Base-by-base conservation (phyloP, 1,140 invertebrate species). In the Meteorus sp. region DNA sequence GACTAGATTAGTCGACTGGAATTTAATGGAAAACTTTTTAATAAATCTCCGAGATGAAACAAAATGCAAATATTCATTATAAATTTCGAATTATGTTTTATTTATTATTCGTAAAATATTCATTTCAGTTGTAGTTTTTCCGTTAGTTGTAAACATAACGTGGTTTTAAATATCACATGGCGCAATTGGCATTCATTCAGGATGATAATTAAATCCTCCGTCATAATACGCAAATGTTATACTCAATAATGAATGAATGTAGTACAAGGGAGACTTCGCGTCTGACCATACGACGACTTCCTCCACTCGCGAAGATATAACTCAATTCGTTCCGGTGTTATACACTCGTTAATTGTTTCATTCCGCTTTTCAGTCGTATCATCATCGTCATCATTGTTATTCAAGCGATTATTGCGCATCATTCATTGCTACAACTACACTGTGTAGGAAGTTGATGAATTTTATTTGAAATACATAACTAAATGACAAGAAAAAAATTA, bases 281-380 rank as follows among this genome's bases (percentile, higher is more conserved):
- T 1, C 65, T 60, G 62, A 62, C 58, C 35, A 35, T n/a, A 60
- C 55, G 43, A 5, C 41, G 50, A 61, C 20, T 55, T 44, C 52
- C 43, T 33, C 54, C 33, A 47, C 54, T 56, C n/a, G 27, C 20
- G 11, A 13, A 27, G 20, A 22, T 31, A n/a, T 9, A 11, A 11
- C 37, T 22, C 15, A 15, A 31, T 45, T 19, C 29, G 41, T 60
- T 60, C 27, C 48, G 61, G 51, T 64, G 37, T n/a, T n/a, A 43
- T 35, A 45, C 43, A 20, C 43, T 33, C 7, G 27, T 9, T 33
- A 53, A 53, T 45, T 47, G 44, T 35, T 48, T 35, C 39, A 53
- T 50, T 50, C 29, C 27, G 47, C 47, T 50, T 8, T 50, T 8
- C 8, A 7, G 15, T 7, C 17, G 8, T 13, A 25, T 29, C 31